phyloP scores from a whole-genome alignment of 2,888 invertebrate genomes.

The Clepsis dumicolana region DNA sequence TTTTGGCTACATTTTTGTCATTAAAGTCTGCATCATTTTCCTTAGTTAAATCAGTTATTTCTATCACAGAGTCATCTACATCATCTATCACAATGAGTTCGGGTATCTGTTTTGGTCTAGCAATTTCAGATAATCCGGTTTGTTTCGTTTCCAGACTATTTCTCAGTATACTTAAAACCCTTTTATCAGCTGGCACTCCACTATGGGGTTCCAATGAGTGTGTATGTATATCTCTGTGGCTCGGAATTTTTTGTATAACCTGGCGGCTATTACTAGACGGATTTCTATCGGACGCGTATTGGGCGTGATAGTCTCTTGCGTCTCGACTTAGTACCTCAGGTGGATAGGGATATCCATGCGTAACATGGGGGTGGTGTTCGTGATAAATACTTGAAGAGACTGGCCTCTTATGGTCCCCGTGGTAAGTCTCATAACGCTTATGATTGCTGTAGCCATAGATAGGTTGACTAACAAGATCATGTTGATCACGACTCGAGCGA shows the following conservation, averaged over 20 bases:
- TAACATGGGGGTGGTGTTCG: slow-evolving; percentile 64
- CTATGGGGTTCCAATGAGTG: slow-evolving; percentile 68
- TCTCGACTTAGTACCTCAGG: slow-evolving; percentile 65
- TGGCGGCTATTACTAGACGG: slow-evolving; percentile 65
- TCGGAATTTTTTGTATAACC: slow-evolving; percentile 76
- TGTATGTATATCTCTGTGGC: slow-evolving; percentile 69
- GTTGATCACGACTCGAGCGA: slow-evolving; percentile 74
- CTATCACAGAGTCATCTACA: slow-evolving; percentile 79
- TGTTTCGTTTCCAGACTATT: slow-evolving; percentile 90
- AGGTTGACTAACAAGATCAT: slow-evolving; percentile 76
- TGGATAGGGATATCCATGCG: slow-evolving; percentile 69
- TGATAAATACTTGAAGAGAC: slow-evolving; percentile 61
- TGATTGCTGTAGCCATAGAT: slow-evolving; percentile 79
- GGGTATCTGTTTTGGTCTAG: slow-evolving; percentile 78
- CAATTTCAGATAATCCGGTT: slow-evolving; percentile 83
- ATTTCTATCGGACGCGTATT: slow-evolving; percentile 70
- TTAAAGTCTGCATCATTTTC: slow-evolving; percentile 64
- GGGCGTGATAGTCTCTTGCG: slow-evolving; percentile 67
- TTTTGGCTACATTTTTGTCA: slow-evolving; percentile 55
- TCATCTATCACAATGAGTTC: slow-evolving; percentile 84
- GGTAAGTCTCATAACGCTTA: slow-evolving; percentile 77
- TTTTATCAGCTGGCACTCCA: slow-evolving; percentile 88
- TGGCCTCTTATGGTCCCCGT: slow-evolving; percentile 74
- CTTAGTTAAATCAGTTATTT: slow-evolving; percentile 79
- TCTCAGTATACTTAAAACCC: slow-evolving; percentile 89